Percentiles rank a stretch among this genome's conserved stretches.
These are phyloP conservation scores for Amphiprion percula DNA, from an alignment of 2,113 vertebrate species.

Conservation along the genomic window DNA sequence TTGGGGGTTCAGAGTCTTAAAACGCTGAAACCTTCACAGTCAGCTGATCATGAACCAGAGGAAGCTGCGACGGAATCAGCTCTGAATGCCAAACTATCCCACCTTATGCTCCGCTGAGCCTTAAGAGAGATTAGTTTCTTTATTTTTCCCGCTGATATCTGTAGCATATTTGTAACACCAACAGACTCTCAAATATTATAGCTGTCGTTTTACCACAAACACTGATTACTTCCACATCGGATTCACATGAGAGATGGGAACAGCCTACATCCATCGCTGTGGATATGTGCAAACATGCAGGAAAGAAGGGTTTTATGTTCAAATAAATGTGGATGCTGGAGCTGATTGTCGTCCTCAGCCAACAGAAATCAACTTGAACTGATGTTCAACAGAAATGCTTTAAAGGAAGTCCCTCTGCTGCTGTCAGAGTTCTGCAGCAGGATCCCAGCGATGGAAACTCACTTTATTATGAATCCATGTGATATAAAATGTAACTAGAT, in stretches of 20 bases:
- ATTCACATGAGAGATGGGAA: conserved; percentile 14
- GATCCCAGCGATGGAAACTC: background rate
- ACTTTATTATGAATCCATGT: conserved; percentile 20
- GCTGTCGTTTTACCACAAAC: conserved; percentile 7
- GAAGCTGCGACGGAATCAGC: conserved; percentile 5
- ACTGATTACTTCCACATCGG: conserved; percentile 32
- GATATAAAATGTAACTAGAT: conserved; percentile 63
- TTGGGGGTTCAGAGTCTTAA: too few species aligned
- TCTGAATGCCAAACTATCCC: conserved; percentile 22
- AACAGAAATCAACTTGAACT: conserved; percentile 36
- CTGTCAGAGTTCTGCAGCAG: conserved; percentile 18
- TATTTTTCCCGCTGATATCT: background rate
- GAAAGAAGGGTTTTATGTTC: conserved; percentile 1
- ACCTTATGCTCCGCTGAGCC: conserved; percentile 2
- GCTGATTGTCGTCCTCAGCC: background rate
- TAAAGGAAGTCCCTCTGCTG: conserved; percentile 12
- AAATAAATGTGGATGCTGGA: conserved; percentile 22
- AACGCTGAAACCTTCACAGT: background rate
- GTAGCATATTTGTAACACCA: conserved; percentile 31
- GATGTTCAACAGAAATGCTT: background rate
- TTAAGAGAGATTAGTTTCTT: background rate
- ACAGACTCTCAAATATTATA: conserved; percentile 27
- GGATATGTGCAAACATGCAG: background rate
- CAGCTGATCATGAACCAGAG: background rate
- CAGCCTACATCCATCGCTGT: background rate